These are phyloP conservation scores for Macrotus californicus DNA, from an alignment of 2,113 vertebrate species.

Conservation along the genomic window DNA sequence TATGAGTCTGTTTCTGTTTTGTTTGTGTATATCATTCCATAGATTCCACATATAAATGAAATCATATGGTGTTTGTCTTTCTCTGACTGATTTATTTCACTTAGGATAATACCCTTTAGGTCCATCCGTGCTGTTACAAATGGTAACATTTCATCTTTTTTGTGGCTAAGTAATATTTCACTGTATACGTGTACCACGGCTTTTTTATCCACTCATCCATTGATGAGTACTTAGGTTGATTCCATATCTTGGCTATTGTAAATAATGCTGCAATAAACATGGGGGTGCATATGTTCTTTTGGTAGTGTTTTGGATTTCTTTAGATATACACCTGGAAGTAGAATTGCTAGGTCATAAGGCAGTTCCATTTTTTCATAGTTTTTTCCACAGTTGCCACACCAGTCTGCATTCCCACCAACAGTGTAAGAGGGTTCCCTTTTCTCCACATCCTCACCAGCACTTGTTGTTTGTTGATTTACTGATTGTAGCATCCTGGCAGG, in stretches of 20 bases:
- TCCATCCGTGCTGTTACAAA: not conserved
- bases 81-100: not conserved
- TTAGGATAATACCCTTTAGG: too few relatives aligned
- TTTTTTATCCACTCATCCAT: not conserved
- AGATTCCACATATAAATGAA: not conserved
- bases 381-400: not conserved
- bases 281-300: not conserved
- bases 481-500: not conserved
- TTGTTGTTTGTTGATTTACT: not conserved
- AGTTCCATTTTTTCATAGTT: not conserved
- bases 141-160: not conserved
- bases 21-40: not conserved
- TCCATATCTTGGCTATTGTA: not conserved
- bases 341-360: not conserved
- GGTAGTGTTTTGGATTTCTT: not conserved
- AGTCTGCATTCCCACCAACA: not conserved
- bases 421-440: not conserved
- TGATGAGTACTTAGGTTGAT: not conserved
- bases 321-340: not conserved
- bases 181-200: not conserved
- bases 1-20: not conserved
- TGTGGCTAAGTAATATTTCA: not conserved
- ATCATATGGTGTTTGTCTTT: not conserved
- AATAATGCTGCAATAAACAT: not conserved
- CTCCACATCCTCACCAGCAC: not conserved